phyloP scores from a whole-genome alignment of 2,888 invertebrate genomes.

The Alitta virens region DNA sequence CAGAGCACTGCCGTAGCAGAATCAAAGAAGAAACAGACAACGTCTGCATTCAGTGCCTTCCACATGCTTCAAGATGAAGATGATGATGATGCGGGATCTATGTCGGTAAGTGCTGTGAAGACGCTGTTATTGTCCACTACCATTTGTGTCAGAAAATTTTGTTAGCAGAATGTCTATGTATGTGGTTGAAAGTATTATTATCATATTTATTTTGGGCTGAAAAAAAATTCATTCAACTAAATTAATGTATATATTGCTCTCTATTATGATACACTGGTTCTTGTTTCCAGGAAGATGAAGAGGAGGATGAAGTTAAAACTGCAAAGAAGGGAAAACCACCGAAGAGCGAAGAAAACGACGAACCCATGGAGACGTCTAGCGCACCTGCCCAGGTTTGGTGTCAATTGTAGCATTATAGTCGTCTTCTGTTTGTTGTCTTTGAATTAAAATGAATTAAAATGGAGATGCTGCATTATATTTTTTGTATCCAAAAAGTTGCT shows the following conservation, averaged over 20 bases:
- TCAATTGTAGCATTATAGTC: no score
- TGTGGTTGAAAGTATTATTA: background rate
- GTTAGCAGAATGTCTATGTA: background rate
- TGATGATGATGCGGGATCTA: conserved; percentile 1
- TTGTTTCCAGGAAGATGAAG: background rate
- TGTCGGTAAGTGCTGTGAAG: background rate
- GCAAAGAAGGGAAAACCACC: conserved; percentile 15
- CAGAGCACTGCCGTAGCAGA: no score
- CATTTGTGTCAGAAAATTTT: background rate
- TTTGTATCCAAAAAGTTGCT: no score
- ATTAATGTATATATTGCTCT: background rate
- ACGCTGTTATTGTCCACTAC: no score
- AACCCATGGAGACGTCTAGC: background rate
- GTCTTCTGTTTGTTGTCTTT: no score
- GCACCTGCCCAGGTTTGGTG: background rate
- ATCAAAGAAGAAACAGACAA: conserved; percentile 3
- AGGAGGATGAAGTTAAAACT: conserved; percentile 9
- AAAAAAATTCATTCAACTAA: no score
- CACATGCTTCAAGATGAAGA: conserved; percentile 18
- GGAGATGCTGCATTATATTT: no score
- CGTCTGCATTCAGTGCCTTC: conserved; percentile 18
- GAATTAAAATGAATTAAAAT: no score
- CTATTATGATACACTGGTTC: background rate
- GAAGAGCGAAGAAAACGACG: conserved; percentile 17
- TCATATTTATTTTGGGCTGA: no score